Conservation (phyloP, 1,140 invertebrate genomes). For the Ceratitis capitata region DNA sequence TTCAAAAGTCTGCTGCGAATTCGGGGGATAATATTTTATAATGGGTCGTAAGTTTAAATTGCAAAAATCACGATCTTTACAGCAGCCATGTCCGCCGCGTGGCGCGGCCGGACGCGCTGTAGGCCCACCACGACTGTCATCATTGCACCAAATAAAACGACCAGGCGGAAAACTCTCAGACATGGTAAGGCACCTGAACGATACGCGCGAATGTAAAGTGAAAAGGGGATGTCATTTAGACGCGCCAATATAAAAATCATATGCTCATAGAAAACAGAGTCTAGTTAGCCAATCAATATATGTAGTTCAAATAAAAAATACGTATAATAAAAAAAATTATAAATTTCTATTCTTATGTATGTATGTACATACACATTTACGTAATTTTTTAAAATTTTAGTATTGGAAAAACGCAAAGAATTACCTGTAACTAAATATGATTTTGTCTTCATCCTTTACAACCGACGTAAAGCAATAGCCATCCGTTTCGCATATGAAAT, state of each 20-base stretch:
- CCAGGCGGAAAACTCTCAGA: conserved; percentile 78
- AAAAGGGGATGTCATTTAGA: not conserved
- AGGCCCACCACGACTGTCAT: conserved; percentile 63
- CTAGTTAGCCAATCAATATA: not conserved
- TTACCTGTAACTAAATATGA: conserved; percentile 80
- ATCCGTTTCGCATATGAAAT: conserved; percentile 87
- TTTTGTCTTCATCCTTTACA: conserved; percentile 71
- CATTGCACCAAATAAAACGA: conserved; percentile 72
- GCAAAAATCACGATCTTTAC: conserved; percentile 75
- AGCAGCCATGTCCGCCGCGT: conserved; percentile 65
- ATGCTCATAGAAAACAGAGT: not conserved
- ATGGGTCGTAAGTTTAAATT: conserved; percentile 67
- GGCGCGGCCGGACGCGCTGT: conserved; percentile 57
- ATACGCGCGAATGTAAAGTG: not conserved
- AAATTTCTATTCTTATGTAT: not conserved
- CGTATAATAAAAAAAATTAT: not conserved
- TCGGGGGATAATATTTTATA: conserved; percentile 54
- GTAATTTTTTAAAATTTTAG: not conserved
- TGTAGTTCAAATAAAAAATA: not conserved
- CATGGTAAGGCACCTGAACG: conserved; percentile 74
- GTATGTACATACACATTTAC: not conserved
- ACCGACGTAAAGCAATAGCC: conserved; percentile 87
- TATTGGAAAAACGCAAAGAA: conserved; percentile 20
- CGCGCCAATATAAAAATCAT: not conserved
- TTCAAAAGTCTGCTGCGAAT: conserved; percentile 47